A percentile compares a stretch with the other conserved stretches of the same genome.
phyloP scores from a whole-genome alignment of 2,888 invertebrate species.

The Drosophila mimica region DNA sequence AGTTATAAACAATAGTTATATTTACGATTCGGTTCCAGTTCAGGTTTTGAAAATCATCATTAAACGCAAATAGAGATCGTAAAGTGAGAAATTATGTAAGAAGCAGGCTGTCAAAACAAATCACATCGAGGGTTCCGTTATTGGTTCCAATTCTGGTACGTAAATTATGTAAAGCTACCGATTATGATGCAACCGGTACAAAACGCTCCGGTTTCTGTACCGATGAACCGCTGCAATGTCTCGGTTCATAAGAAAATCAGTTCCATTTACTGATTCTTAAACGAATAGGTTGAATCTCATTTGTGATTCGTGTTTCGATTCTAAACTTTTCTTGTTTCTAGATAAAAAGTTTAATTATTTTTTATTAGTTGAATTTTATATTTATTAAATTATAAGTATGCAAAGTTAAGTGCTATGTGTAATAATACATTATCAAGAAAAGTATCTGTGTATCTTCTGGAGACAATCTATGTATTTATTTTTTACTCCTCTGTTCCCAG shows the following conservation, averaged over 20 bases:
- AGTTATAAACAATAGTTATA: too few species aligned
- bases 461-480: not conserved
- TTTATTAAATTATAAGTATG: not conserved
- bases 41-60: not conserved
- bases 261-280: too few species aligned
- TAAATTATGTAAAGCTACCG: not conserved
- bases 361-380: not conserved
- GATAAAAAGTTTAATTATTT: not conserved
- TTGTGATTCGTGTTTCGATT: not conserved
- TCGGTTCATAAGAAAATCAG: too few species aligned
- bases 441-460: not conserved
- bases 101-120: not conserved
- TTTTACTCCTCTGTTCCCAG: constrained; percentile 15
- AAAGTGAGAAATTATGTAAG: not conserved
- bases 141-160: too few species aligned
- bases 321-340: not conserved
- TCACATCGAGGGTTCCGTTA: not conserved
- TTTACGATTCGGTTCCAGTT: too few species aligned
- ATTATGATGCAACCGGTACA: too few species aligned
- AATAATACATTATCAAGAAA: not conserved
- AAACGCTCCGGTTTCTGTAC: not conserved
- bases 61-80: not conserved
- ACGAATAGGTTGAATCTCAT: too few species aligned
- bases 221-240: too few species aligned
- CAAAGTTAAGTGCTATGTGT: not conserved